A percentile compares a stretch with the other conserved stretches of the same genome.
Conservation (phyloP, 2,888 invertebrate species). For the Calameuta pallipes region DNA sequence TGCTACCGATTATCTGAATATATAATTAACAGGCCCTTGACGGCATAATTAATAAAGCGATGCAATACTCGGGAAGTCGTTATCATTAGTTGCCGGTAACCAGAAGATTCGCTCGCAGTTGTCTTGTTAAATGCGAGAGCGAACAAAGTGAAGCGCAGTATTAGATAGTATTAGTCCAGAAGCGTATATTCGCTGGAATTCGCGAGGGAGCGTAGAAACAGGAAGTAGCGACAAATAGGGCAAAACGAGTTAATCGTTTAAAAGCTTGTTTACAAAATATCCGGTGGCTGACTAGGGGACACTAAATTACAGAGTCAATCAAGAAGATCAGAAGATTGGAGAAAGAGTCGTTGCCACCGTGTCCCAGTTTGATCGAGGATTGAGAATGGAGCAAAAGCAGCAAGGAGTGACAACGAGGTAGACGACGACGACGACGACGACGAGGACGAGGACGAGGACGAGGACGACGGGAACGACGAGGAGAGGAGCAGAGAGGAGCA, state of each 20-base stretch:
- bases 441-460: neutral
- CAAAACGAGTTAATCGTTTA: slow-evolving; percentile 50
- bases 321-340: slow-evolving; percentile 4
- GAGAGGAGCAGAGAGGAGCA: neutral
- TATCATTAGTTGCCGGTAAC: neutral
- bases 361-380: neutral
- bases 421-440: neutral
- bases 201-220: slow-evolving; percentile 14
- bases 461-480: slow-evolving; percentile 5
- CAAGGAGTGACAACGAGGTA: neutral
- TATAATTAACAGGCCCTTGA: neutral
- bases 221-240: slow-evolving; percentile 42
- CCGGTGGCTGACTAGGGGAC: slow-evolving; percentile 34
- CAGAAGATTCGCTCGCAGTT: neutral
- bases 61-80: neutral
- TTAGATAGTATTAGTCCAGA: neutral
- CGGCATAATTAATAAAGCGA: neutral
- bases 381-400: neutral
- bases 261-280: slow-evolving; percentile 54
- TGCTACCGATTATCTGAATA: neutral
- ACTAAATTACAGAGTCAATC: neutral
- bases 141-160: neutral
- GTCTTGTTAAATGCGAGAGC: neutral
- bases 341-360: neutral
- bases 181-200: neutral